Conservation (phyloP, 2,113 vertebrate species). For the Eptesicus fuscus region DNA sequence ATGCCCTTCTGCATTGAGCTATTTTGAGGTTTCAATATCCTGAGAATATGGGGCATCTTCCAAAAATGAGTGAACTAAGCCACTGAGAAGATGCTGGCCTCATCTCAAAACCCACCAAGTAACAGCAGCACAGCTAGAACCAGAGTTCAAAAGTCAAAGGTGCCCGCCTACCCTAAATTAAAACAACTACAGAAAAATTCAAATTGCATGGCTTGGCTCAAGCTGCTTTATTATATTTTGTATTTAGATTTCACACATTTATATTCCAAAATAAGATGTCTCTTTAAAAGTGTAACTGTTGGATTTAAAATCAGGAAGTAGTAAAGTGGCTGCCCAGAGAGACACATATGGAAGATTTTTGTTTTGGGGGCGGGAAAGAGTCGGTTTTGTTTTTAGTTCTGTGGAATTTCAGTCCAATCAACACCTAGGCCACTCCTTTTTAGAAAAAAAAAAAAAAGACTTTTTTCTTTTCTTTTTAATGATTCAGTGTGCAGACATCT, state of each 20-base stretch:
- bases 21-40: neutral
- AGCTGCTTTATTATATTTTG: slow-evolving; percentile 17
- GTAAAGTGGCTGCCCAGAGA: neutral
- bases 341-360: slow-evolving; percentile 33
- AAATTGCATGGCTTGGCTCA: neutral
- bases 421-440: slow-evolving; percentile 21
- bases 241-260: neutral
- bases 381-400: slow-evolving; percentile 53
- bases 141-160: slow-evolving; percentile 6
- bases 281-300: slow-evolving; percentile 46
- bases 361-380: neutral
- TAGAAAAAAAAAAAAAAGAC: neutral
- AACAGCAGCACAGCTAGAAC: neutral
- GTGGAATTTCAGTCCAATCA: slow-evolving; percentile 56
- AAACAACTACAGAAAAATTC: neutral
- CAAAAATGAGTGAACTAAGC: slow-evolving; percentile 10
- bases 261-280: neutral
- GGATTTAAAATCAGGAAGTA: slow-evolving; percentile 41
- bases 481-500: slow-evolving; percentile 25
- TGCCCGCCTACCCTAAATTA: neutral
- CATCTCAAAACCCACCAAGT: slow-evolving; percentile 17
- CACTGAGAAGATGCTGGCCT: neutral
- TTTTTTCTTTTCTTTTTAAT: neutral
- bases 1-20: neutral
- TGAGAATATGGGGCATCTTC: neutral